A percentile compares a stretch with the other conserved stretches of the same genome.
phyloP scores from a whole-genome alignment of 2,797 vertebrate species.

The Fistularia tabacaria region DNA sequence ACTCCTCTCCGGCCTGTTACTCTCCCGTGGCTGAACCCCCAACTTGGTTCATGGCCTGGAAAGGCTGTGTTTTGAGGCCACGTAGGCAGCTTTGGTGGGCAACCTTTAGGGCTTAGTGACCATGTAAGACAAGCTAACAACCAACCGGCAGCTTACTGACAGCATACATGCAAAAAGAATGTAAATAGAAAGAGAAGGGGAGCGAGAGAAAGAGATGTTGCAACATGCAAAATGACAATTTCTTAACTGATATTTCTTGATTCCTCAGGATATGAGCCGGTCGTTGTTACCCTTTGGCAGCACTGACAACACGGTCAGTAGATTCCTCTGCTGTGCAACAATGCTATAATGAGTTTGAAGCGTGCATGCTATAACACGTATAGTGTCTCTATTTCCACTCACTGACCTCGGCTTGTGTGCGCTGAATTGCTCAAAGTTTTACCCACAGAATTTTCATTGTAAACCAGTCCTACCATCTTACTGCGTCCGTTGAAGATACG shows the following conservation, averaged over 20 bases:
- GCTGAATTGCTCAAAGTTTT: too few relatives aligned
- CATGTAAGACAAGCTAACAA: conserved; percentile 37
- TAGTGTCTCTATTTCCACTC: not conserved
- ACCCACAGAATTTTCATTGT: too few relatives aligned
- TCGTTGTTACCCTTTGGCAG: conserved; percentile 77
- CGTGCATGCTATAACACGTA: conserved; percentile 14
- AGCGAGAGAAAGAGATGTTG: too few relatives aligned
- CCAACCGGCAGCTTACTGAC: conserved; percentile 17
- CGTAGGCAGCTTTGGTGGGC: conserved; percentile 15
- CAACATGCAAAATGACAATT: not conserved
- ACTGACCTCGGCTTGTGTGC: not conserved
- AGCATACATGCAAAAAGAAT: conserved; percentile 3
- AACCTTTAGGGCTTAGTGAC: conserved; percentile 40
- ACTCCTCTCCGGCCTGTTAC: conserved; percentile 1
- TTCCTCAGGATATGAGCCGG: conserved; percentile 72
- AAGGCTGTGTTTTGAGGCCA: conserved; percentile 14
- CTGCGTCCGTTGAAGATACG: too few relatives aligned
- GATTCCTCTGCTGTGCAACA: conserved; percentile 11
- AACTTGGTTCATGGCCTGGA: conserved; percentile 37
- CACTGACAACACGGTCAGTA: conserved; percentile 76
- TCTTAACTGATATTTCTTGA: conserved; percentile 32
- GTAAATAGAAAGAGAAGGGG: conserved; percentile 1
- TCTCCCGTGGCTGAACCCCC: conserved; percentile 1
- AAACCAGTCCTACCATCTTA: too few relatives aligned
- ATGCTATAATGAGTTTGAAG: not conserved